Base-by-base conservation (phyloP, 2,888 invertebrate species). In the Xestoiulus laeticollis region DNA sequence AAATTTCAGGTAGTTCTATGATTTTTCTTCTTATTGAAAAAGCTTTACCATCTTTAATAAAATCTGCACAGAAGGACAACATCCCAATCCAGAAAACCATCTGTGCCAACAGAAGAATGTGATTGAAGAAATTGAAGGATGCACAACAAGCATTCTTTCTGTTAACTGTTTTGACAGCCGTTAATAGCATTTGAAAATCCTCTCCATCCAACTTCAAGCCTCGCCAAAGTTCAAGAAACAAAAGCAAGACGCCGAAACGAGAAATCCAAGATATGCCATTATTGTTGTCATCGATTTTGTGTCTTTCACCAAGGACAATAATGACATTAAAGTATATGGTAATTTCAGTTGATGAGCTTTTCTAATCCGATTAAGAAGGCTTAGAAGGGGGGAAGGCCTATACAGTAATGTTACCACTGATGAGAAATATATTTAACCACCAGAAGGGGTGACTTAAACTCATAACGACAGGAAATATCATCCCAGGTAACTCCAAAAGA, bases 301-400 rank as follows among this genome's bases (percentile, higher is more conserved):
- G 84, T 84, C 84, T 84, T 84, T 84, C 84, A 84, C 84, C 84
- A 84, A 84, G 84, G 84, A 84, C 33, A 84, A 84, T 84, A 84
- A 84, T 84, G 32, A 84, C 84, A 84, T 84, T 84, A 84, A 84
- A 84, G 33, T 84, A 84, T 84, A 85, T 48, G 86, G 44, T 44
- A 85, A 85, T 85, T 38, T 85, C 44, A 43, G n/a, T 19, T 85
- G 86, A 85, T 85, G 86, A 85, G 53, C 86, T 85, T 85, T 44
- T 85, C 43, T 85, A 85, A 85, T 85, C 86, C 30, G 38, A 85
- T 85, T 85, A 85, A n/a, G 44, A 85, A 48, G 86, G 30, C 43
- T 85, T 85, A 84, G 33, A 19, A 33, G 32, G 84, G 22, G 10
- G 68, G 33, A 84, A 84, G 43, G 43, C 43, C 33, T 84, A 43